Percentiles rank a stretch among this genome's conserved stretches.
Conservation (phyloP, 2,113 vertebrate genomes). For the Dasyornis broadbenti region DNA sequence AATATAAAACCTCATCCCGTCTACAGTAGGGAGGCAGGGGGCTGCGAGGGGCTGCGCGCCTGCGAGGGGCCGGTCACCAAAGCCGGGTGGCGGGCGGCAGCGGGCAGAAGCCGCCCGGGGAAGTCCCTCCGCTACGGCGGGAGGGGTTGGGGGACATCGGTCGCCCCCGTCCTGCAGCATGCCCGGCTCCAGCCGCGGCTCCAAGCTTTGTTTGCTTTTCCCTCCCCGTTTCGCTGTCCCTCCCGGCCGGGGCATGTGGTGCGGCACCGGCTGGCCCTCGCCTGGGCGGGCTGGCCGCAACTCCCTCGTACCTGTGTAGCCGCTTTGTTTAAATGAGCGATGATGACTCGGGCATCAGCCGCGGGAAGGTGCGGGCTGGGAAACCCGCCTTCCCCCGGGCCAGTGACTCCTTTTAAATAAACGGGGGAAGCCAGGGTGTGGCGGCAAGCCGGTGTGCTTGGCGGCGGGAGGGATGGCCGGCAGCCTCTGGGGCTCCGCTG, state of each 20-base stretch:
- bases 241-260: background rate
- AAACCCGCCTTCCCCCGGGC: background rate
- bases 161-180: background rate
- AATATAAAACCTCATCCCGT: constrained; percentile 43
- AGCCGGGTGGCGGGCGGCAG: background rate
- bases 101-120: background rate
- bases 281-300: background rate
- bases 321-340: constrained; percentile 1
- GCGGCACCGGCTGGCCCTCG: background rate
- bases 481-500: background rate
- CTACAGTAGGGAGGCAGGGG: background rate
- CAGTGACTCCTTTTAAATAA: background rate
- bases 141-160: background rate
- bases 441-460: background rate
- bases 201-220: background rate
- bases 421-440: background rate
- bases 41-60: background rate
- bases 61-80: background rate
- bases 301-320: background rate
- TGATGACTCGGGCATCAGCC: background rate
- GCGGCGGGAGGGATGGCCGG: background rate
- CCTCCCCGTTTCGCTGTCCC: background rate
- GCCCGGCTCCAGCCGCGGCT: background rate
- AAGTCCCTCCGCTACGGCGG: background rate
- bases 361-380: background rate